phyloP scores from a whole-genome alignment of 1,140 invertebrate genomes.

The Oryzaephilus surinamensis region DNA sequence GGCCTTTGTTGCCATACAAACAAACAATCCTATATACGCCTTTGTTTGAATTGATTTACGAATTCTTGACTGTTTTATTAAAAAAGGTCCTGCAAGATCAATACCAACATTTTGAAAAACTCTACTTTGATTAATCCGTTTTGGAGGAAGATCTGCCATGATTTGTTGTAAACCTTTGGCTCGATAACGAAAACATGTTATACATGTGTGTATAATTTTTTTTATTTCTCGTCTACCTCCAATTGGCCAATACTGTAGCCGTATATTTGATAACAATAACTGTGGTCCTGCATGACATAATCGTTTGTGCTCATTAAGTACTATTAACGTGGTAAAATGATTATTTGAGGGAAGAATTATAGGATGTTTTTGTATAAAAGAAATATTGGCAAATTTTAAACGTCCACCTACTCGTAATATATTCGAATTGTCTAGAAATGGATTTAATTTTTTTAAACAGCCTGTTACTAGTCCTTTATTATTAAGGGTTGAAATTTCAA shows the following conservation, averaged over 20 bases:
- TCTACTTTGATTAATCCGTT: constrained; percentile 4
- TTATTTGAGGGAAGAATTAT: constrained; percentile 10
- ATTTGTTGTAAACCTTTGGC: constrained; percentile 10
- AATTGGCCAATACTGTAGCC: constrained; percentile 18
- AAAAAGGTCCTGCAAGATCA: constrained; percentile 26
- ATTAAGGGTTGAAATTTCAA: constrained; percentile 8
- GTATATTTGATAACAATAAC: constrained; percentile 13
- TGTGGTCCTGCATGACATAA: constrained; percentile 24
- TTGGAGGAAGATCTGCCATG: constrained; percentile 18
- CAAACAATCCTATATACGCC: constrained; percentile 10
- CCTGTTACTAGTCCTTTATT: constrained; percentile 5
- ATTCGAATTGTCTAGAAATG: constrained; percentile 20
- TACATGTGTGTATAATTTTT: constrained; percentile 14
- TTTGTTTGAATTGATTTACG: constrained; percentile 17
- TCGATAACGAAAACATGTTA: constrained; percentile 16
- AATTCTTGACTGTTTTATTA: constrained; percentile 15
- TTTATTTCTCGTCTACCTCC: constrained; percentile 9
- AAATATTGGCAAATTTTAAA: constrained; percentile 15
- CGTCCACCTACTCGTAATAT: constrained; percentile 25
- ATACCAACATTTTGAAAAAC: constrained; percentile 26
- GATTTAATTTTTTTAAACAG: constrained; percentile 11
- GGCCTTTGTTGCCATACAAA: constrained; percentile 17
- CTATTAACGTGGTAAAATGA: constrained; percentile 13
- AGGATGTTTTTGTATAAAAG: constrained; percentile 13
- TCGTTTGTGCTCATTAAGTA: constrained; percentile 15